A percentile compares a stretch with the other conserved stretches of the same genome.
Evolutionary conservation across 2,888 invertebrate genomes (phyloP).

Genomic region (Drosophila peninsularis): DNA sequence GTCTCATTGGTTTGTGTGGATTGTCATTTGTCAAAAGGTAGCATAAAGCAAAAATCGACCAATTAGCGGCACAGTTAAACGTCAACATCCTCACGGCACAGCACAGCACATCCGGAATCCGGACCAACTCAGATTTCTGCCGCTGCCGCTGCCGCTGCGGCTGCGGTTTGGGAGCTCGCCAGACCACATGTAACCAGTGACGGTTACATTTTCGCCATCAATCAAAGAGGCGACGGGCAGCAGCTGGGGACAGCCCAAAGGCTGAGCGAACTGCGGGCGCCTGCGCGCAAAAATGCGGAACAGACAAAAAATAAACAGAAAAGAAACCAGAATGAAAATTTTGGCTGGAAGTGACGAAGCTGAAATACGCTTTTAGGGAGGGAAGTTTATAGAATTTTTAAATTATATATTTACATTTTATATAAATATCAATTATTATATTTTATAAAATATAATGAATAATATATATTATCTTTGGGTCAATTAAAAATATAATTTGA

Average conservation of each 20-base stretch:
- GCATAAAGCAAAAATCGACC: slow-evolving; percentile 65
- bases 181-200: slow-evolving; percentile 68
- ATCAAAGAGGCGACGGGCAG: slow-evolving; percentile 50
- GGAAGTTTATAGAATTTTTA: not conserved
- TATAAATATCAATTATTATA: too few species aligned
- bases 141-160: not conserved
- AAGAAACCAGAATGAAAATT: not conserved
- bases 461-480: too few species aligned
- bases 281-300: slow-evolving; percentile 64
- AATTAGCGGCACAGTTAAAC: slow-evolving; percentile 79
- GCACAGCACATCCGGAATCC: slow-evolving; percentile 68
- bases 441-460: too few species aligned
- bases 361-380: not conserved
- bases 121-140: slow-evolving; percentile 37
- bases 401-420: too few species aligned
- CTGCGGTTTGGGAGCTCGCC: slow-evolving; percentile 20
- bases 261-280: slow-evolving; percentile 52
- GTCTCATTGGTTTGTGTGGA: slow-evolving; percentile 49
- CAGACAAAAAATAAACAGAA: slow-evolving; percentile 40
- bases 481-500: too few species aligned
- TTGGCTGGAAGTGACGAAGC: not conserved
- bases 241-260: slow-evolving; percentile 33
- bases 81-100: slow-evolving; percentile 77
- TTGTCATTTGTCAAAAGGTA: slow-evolving; percentile 74
- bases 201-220: slow-evolving; percentile 77